Base-by-base conservation (phyloP, 2,797 vertebrate genomes). In the Lithobates sylvaticus region DNA sequence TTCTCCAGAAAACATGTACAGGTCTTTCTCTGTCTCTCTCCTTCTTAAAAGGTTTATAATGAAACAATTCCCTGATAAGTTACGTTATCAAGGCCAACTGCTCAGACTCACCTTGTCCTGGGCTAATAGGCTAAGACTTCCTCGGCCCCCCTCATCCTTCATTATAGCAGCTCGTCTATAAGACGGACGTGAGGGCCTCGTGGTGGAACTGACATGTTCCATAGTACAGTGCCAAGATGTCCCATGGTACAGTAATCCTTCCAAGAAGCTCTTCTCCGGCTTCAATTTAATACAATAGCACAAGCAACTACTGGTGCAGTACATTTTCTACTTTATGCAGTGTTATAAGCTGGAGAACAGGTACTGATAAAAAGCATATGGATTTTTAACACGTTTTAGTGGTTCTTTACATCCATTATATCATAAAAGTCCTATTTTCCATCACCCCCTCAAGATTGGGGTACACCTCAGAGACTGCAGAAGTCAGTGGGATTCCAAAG, bases 11-110 rank as follows among this genome's bases (percentile, higher is more conserved):
- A 82, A 76, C 54, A 80, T 68, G 73, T 18, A 58, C 85, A 87
- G 80, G 85, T 83, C 85, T 67, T 61, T 69, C 61, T 15, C 23
- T 36, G 21, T 29, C 68, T 72, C 67, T 65, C n/a, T 61, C 39
- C 68, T 65, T 71, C 69, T 74, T 87, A 87, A 87, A 87, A 87
- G 85, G 80, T 83, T 87, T 73, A 64, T 87, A 87, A 87, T 87
- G 73, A 83, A 78, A 72, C 85, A 39, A 61, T 83, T 78, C 69
- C 34, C 74, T 6, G 79, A 83, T 87, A 87, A 87, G 85, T 36
- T 9, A 3, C 8, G 68, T 83, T 83, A 87, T 87, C 27, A 47
- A 74, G 32, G 85, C 23, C 58, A n/a, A 74, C 85, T 87, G 85
- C 39, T 68, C 15, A 67, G 69, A 0, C 78, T 87, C 85, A 83